A percentile compares a stretch with the other conserved stretches of the same genome.
phyloP scores from a whole-genome alignment of 64 coral and sea anemone genomes.

The Actinia equina region DNA sequence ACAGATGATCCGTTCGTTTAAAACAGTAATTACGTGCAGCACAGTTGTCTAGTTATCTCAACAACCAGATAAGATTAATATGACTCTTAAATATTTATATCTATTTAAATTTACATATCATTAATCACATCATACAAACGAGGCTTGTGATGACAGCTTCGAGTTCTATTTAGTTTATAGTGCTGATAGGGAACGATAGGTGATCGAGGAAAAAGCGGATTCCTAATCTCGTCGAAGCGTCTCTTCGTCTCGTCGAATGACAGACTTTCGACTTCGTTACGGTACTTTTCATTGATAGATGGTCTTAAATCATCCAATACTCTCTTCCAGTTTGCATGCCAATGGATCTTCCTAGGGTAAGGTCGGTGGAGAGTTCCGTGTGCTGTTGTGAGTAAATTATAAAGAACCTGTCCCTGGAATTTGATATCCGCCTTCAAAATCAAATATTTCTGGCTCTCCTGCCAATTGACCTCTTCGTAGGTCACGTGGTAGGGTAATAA shows the following conservation, averaged over 20 bases:
- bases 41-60: neutral
- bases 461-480: constrained; percentile 38
- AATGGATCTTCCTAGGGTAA: constrained; percentile 21
- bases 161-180: constrained; percentile 27
- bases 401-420: constrained; percentile 48
- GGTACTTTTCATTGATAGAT: neutral
- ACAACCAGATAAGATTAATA: neutral
- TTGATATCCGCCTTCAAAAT: constrained; percentile 46
- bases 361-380: constrained; percentile 27
- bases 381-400: constrained; percentile 29
- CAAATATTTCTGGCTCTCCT: constrained; percentile 46
- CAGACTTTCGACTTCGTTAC: constrained; percentile 14
- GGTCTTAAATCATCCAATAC: constrained; percentile 29
- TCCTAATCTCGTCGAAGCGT: constrained; percentile 38
- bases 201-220: constrained; percentile 17
- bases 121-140: constrained; percentile 23
- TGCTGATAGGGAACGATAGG: constrained; percentile 34
- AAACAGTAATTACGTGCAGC: neutral
- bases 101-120: neutral
- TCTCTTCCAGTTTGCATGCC: constrained; percentile 26
- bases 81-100: neutral
- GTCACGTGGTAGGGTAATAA: constrained; percentile 46
- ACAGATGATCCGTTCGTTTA: neutral
- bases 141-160: constrained; percentile 25
- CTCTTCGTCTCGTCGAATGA: constrained; percentile 17